Percentiles rank a stretch among this genome's conserved stretches.
These are phyloP conservation scores for Leptosomus discolor DNA, from an alignment of 2,113 vertebrate genomes.

Conservation along the genomic window DNA sequence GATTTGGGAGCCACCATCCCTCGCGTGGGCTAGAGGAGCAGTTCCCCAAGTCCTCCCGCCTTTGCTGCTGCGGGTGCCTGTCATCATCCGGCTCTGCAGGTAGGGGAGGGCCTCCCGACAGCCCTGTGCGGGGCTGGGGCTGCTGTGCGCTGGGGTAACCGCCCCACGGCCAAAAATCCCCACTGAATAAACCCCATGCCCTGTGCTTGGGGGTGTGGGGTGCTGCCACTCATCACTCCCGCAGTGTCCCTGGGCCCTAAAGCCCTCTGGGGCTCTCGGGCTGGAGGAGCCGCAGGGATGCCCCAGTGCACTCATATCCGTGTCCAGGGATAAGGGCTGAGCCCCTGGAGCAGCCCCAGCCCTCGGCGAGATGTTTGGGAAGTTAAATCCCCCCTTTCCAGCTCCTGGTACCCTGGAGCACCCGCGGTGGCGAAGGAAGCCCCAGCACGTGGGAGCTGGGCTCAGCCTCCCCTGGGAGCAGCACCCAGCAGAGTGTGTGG, in stretches of 20 bases:
- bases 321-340: not conserved
- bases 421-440: not conserved
- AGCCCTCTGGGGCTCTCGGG: not conserved
- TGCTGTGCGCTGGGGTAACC: not conserved
- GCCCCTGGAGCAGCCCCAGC: not conserved
- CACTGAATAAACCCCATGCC: fast-evolving
- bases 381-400: not conserved
- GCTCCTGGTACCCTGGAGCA: not conserved
- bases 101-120: not conserved
- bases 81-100: fast-evolving
- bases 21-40: fast-evolving
- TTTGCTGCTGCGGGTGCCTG: not conserved
- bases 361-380: fast-evolving
- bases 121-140: not conserved
- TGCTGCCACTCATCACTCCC: fast-evolving
- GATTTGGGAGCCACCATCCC: not conserved
- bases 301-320: fast-evolving
- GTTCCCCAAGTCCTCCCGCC: fast-evolving
- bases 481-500: not conserved
- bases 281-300: not conserved
- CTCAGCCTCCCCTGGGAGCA: not conserved
- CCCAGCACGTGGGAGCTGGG: fast-evolving
- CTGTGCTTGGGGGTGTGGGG: not conserved
- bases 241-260: not conserved
- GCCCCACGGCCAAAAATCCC: not conserved